Evolutionary conservation across 2,797 vertebrate species (phyloP).

Genomic region (Pyrocephalus nanus): DNA sequence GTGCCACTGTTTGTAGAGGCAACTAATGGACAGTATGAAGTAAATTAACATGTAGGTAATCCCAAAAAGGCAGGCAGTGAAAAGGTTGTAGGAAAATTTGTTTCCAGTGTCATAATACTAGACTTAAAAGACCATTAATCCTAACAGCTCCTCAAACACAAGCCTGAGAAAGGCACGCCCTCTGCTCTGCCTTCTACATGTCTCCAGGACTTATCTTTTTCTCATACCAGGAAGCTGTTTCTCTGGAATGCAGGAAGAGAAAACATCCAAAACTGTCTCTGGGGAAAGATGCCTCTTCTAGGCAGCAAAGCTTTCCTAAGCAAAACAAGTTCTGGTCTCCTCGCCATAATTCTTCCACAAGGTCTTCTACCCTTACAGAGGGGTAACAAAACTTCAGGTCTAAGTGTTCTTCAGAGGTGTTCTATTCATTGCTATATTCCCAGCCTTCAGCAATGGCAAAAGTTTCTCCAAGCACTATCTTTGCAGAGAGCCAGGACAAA

Average conservation of each 20-base stretch:
- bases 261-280: too few relatives aligned
- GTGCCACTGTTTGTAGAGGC: accelerated
- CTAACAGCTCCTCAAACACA: background rate
- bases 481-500: background rate
- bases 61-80: background rate
- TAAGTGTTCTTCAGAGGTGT: background rate
- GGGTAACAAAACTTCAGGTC: background rate
- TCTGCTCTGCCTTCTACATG: background rate
- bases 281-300: background rate
- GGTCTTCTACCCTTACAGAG: background rate
- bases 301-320: background rate
- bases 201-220: background rate
- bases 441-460: background rate
- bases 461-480: background rate
- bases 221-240: background rate
- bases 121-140: background rate
- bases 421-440: background rate
- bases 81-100: background rate
- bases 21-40: background rate
- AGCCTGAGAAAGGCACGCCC: background rate
- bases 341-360: background rate
- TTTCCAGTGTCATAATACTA: background rate
- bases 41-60: background rate
- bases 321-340: background rate
- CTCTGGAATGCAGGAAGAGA: too few relatives aligned